phyloP scores from a whole-genome alignment of 2,888 invertebrate genomes.

The Papilio gigon region DNA sequence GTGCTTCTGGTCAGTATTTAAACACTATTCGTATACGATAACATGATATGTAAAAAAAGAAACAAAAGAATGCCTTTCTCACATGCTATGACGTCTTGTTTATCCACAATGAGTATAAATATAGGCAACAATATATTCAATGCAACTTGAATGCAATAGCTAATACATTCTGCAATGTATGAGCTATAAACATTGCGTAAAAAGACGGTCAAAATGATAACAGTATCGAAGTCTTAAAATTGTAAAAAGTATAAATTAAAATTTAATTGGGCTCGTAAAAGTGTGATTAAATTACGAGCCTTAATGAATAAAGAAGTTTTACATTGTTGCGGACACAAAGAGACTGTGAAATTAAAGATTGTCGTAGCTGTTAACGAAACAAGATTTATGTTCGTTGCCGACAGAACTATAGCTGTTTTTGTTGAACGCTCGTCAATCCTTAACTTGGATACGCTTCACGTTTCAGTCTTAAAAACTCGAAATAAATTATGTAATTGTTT shows the following conservation, averaged over 20 bases:
- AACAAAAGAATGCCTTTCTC: not conserved
- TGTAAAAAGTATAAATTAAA: not conserved
- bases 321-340: not conserved
- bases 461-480: not conserved
- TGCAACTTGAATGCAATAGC: not conserved
- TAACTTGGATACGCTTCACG: not conserved
- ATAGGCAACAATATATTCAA: too few species aligned
- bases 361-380: not conserved
- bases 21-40: not conserved
- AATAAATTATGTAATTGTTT: not conserved
- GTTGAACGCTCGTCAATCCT: not conserved
- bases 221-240: not conserved
- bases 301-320: not conserved
- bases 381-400: not conserved
- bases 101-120: too few species aligned
- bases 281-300: constrained; percentile 2
- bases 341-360: not conserved
- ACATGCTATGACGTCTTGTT: not conserved
- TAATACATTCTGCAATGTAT: not conserved
- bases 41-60: not conserved
- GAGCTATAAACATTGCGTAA: not conserved
- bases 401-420: not conserved
- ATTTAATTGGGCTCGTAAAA: not conserved
- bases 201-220: not conserved
- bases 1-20: constrained; percentile 71